Percentiles rank a stretch among this genome's conserved stretches.
Conservation (phyloP, 2,113 vertebrate species). For the Sander lucioperca region DNA sequence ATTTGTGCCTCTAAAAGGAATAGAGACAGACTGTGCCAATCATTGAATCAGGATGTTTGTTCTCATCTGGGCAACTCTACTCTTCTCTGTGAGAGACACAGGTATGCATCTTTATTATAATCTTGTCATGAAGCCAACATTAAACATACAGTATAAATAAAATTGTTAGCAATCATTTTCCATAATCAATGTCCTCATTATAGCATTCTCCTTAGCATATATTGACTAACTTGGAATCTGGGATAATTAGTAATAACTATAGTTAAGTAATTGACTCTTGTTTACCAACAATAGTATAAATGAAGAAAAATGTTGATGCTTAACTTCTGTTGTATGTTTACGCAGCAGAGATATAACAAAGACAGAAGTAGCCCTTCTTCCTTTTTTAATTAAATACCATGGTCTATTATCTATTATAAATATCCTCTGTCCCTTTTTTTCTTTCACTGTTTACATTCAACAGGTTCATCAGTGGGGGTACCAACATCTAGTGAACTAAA, state of each 20-base stretch:
- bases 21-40: fast-evolving
- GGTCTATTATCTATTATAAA: too few species aligned
- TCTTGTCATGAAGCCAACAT: neutral
- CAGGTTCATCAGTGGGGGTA: slow-evolving; percentile 1
- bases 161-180: neutral
- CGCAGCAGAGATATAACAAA: neutral
- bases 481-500: fast-evolving
- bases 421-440: neutral
- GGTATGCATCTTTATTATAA: slow-evolving; percentile 25
- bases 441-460: neutral
- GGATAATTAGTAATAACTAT: neutral
- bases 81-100: slow-evolving; percentile 17
- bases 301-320: neutral
- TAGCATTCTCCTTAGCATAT: neutral
- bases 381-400: neutral
- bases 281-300: neutral
- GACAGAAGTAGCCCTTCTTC: neutral
- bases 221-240: neutral
- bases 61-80: slow-evolving; percentile 32
- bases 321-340: too few species aligned
- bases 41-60: slow-evolving; percentile 17
- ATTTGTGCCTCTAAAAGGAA: neutral
- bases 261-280: neutral
- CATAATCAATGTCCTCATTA: neutral
- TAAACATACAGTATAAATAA: neutral